Percentiles rank a stretch among this genome's conserved stretches.
These are phyloP conservation scores for Morone chrysops DNA, from an alignment of 2,113 vertebrate genomes.

Conservation along the genomic window DNA sequence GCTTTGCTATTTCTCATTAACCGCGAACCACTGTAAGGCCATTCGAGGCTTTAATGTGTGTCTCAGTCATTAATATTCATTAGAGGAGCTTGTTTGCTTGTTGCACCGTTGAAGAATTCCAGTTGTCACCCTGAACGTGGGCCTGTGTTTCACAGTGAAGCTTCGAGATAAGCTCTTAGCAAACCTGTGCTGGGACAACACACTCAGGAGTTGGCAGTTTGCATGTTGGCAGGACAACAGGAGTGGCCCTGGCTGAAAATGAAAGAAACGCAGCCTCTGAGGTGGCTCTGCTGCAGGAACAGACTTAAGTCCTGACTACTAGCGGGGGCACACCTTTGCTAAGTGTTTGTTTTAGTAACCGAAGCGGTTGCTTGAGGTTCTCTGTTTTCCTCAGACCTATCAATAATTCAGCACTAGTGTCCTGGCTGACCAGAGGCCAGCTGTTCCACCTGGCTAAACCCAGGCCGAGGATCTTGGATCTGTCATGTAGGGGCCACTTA, in stretches of 20 bases:
- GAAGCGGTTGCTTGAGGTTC: not conserved
- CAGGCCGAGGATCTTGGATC: not conserved
- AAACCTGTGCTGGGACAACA: not conserved
- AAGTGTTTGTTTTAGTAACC: constrained; percentile 49
- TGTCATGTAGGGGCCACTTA: not conserved
- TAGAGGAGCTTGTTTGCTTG: not conserved
- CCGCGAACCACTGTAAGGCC: not conserved
- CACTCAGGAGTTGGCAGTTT: not conserved
- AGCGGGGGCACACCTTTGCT: constrained; percentile 22
- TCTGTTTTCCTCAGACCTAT: constrained; percentile 25
- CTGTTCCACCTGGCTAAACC: constrained; percentile 35
- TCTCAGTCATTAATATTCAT: not conserved
- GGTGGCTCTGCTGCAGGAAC: not conserved
- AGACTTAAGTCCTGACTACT: not conserved
- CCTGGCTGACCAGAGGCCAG: not conserved
- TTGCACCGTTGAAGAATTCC: constrained; percentile 22
- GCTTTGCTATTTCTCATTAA: constrained; percentile 24
- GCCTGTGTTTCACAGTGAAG: constrained; percentile 3
- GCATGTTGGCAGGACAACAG: constrained; percentile 6
- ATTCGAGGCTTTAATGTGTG: not conserved
- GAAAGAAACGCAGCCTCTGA: not conserved
- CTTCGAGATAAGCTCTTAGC: not conserved
- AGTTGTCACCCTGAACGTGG: not conserved
- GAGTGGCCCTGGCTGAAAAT: constrained; percentile 19
- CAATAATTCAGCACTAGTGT: constrained; percentile 63